Base-by-base conservation (phyloP, 2,888 invertebrate genomes). In the Sipha maydis region DNA sequence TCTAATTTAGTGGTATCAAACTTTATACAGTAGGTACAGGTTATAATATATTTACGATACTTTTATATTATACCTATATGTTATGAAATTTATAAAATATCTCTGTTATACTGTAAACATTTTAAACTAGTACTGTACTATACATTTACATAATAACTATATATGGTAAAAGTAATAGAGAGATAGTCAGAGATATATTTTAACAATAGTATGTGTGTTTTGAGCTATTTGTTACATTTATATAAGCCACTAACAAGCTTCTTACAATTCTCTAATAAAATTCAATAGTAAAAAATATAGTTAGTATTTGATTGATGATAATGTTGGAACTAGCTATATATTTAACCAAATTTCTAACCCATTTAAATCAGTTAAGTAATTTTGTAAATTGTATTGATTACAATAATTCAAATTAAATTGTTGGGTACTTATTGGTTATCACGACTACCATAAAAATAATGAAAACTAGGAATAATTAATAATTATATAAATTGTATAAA, bases 241-340 rank as follows among this genome's bases (percentile, higher is more conserved):
- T 56, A 61, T 61, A 21, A 61, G 61, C 21, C 19, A 61, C 7
- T 61, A 19, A 25, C 19, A 1, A 17, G 21, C 61, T 61, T 7
- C 4, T 9, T 1, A 56, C 56, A 56, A 41, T 56, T 1, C 56
- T 69, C 28, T 71, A 14, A 17, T 71, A 8, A 41, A 41, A 41
- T 67, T n/a, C 9, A 71, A 83, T 71, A 0, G 56, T 56, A 38
- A n/a, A 28, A 48, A 67, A 77, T 85, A 85, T 85, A 85, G 85
- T 78, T 85, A 85, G 85, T 85, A 85, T 85, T 85, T 78, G 41
- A 78, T 78, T 31, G 17, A 67, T 77, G 8, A 85, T 69, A 78
- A n/a, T 85, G 48, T 85, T 85, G 85, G 77, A 85, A 85, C 85
- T 85, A 85, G 76, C 84, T 85, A 85, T 85, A 85, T 85, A 77